phyloP scores from a whole-genome alignment of 53 echinoderm and acorn worm species.

The Apostichopus leukothele region DNA sequence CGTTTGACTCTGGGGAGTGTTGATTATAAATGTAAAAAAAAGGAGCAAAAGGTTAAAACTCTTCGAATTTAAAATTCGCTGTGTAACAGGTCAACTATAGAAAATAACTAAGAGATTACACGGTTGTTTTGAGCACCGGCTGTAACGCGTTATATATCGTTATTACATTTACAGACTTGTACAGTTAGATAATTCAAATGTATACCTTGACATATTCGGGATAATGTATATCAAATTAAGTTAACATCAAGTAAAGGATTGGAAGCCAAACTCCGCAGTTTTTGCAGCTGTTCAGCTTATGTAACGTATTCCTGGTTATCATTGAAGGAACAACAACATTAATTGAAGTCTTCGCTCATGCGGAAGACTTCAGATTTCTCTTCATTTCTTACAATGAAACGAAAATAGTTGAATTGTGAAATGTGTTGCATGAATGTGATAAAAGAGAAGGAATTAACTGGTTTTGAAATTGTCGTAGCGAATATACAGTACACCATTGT shows the following conservation, averaged over 20 bases:
- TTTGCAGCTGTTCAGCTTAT: slow-evolving; percentile 8
- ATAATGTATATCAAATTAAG: slow-evolving; percentile 6
- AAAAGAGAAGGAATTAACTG: too few species aligned
- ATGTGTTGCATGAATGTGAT: not conserved
- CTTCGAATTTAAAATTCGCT: not conserved
- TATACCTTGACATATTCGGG: not conserved
- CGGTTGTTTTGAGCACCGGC: not conserved
- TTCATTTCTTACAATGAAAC: not conserved
- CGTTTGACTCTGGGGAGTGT: slow-evolving; percentile 3
- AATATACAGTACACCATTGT: too few species aligned
- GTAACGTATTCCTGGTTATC: not conserved
- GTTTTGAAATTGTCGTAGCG: too few species aligned
- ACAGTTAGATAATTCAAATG: not conserved
- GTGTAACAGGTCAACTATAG: slow-evolving; percentile 4
- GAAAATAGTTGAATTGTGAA: not conserved
- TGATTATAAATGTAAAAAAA: not conserved
- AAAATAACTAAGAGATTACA: not conserved
- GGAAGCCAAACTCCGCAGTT: not conserved
- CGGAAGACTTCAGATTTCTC: not conserved
- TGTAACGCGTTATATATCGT: too few species aligned
- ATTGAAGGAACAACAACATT: not conserved
- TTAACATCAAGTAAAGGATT: slow-evolving; percentile 1
- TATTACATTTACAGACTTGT: too few species aligned
- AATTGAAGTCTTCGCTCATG: not conserved
- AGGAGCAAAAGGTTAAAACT: slow-evolving; percentile 1